A percentile compares a stretch with the other conserved stretches of the same genome.
phyloP scores from a whole-genome alignment of 2,797 vertebrate genomes.

The Myotis vivesi region DNA sequence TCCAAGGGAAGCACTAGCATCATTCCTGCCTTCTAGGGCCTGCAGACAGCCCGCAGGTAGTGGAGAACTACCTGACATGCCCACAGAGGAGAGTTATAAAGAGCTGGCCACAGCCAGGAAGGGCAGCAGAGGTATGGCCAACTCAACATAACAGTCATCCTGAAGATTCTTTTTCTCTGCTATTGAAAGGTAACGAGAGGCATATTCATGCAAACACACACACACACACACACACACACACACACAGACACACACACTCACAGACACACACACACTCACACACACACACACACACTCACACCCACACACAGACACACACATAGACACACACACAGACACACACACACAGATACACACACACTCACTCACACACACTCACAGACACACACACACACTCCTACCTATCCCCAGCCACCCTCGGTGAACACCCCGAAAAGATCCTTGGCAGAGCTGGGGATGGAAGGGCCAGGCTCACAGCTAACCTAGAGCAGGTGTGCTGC shows the following conservation, averaged over 20 bases:
- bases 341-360: rapidly evolving
- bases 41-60: not conserved
- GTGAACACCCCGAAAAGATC: not conserved
- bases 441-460: not conserved
- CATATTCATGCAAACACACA: not conserved
- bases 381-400: not conserved
- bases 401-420: not conserved
- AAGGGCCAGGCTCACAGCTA: not conserved
- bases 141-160: not conserved
- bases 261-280: too few species aligned
- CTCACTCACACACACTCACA: not conserved
- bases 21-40: not conserved
- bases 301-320: not conserved
- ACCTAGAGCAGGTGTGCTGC: not conserved
- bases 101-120: not conserved
- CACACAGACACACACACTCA: not conserved
- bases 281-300: not conserved
- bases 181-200: not conserved
- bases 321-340: too few species aligned
- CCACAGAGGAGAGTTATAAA: not conserved
- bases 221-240: too few species aligned
- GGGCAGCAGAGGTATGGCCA: not conserved
- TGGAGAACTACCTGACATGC: not conserved
- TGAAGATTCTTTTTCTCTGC: not conserved
- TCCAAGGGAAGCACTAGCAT: not conserved